Base-by-base conservation (phyloP, 2,113 vertebrate species). In the Nothocercus julius region DNA sequence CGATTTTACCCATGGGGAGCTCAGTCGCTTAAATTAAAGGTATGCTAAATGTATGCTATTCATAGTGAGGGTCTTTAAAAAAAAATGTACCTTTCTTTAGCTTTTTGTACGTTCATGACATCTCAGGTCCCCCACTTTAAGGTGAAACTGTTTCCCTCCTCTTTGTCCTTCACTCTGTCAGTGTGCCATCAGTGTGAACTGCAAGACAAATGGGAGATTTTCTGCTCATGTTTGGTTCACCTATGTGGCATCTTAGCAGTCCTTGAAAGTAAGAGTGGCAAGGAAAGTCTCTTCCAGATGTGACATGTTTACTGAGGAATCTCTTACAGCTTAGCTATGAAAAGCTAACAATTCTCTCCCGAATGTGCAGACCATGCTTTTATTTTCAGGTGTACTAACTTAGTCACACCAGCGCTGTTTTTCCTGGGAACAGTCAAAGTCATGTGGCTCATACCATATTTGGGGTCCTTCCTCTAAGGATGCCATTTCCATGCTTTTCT, bases 391-490 rank as follows among this genome's bases (percentile, higher is more conserved):
- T 58, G 28, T 58, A 38, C 75, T 85, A 82, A 82, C 44, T 84
- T 74, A 73, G 42, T 56, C 69, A 84, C 69, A 69, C 32, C 30
- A 87, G 44, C 22, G 7, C 54, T 92, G 59, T 59, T 95, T 93
- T 95, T 83, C 79, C 63, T 67, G 82, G 80, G 64, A 91, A 56
- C 45, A 38, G 61, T 38, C 36, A 81, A 86, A 90, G 34, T 32
- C 63, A 45, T 44, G 76, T 92, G 79, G 21, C 49, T 92, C 87
- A 74, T 93, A 96, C 32, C 75, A 89, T 76, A 56, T 81, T 87
- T 91, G 63, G 82, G 85, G 49, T 74, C n/a, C 40, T 80, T 85
- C 89, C 79, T 87, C 49, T 67, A 56, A 70, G 17, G 54, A 64
- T 61, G 54, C 12, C 45, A 11, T 93, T 92, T 93, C 84, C 56